Evolutionary conservation across 2,113 vertebrate species (phyloP).

Genomic region (Scolopax mira): DNA sequence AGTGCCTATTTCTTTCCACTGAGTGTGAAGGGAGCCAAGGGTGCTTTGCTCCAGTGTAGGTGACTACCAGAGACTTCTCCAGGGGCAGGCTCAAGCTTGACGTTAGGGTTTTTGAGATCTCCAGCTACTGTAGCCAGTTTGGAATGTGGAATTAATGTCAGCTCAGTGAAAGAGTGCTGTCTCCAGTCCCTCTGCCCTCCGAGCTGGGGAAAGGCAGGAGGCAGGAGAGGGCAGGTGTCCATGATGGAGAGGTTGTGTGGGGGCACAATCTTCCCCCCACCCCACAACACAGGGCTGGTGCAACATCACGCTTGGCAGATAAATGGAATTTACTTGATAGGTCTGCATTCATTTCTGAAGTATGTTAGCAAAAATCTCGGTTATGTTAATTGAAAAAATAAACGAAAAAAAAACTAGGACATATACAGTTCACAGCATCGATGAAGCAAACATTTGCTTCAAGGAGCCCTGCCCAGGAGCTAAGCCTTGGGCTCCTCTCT

Average conservation of each 20-base stretch:
- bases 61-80: not conserved
- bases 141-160: not conserved
- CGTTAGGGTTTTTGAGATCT: not conserved
- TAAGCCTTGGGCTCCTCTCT: not conserved
- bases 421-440: not conserved
- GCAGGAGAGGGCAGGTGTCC: not conserved
- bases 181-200: not conserved
- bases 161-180: not conserved
- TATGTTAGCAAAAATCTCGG: not conserved
- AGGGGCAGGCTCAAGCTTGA: not conserved
- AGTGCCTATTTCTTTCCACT: not conserved
- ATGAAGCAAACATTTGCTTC: not conserved
- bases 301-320: not conserved
- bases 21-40: not conserved
- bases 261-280: accelerated
- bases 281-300: not conserved
- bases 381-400: not conserved
- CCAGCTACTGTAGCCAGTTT: not conserved
- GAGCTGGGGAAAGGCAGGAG: not conserved
- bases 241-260: not conserved
- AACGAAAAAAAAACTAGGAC: not conserved
- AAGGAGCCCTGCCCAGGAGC: not conserved
- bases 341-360: not conserved
- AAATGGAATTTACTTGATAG: not conserved
- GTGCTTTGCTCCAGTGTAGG: not conserved